Evolutionary conservation across 2,888 invertebrate species (phyloP).

Genomic region (Tridacna crocea): DNA sequence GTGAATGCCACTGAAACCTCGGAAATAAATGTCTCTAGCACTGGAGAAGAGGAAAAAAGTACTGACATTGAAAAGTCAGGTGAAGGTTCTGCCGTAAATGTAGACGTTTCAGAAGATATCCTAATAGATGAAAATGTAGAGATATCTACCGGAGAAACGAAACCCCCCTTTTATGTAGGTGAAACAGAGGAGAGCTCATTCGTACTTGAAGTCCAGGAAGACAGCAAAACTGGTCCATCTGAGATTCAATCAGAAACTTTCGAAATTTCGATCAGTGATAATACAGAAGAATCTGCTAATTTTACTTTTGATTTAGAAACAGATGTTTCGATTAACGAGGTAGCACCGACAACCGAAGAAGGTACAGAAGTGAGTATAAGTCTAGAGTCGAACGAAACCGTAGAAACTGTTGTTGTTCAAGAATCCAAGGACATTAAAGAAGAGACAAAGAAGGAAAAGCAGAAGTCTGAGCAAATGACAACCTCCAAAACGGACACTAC

Average conservation of each 20-base stretch:
- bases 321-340: conserved; percentile 8
- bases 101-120: conserved; percentile 1
- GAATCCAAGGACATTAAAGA: not conserved
- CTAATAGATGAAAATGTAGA: not conserved
- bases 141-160: conserved; percentile 3
- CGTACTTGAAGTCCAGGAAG: conserved; percentile 11
- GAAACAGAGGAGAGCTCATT: conserved; percentile 23
- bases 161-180: conserved; percentile 1
- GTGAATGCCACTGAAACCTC: not conserved
- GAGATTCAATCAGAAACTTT: conserved; percentile 8
- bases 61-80: not conserved
- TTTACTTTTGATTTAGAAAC: conserved; percentile 10
- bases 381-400: conserved; percentile 9
- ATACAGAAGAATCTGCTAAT: conserved; percentile 16
- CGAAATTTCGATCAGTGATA: conserved; percentile 23
- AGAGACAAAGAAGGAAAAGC: conserved; percentile 5
- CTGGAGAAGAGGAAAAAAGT: too few relatives aligned
- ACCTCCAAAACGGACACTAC: conserved; percentile 10
- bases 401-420: conserved; percentile 8
- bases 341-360: conserved; percentile 2
- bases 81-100: not conserved
- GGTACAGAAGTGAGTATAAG: conserved; percentile 11
- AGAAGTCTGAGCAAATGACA: not conserved
- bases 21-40: not conserved
- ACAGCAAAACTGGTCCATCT: not conserved